phyloP scores from a whole-genome alignment of 2,113 vertebrate species.

The Xenopus tropicalis region DNA sequence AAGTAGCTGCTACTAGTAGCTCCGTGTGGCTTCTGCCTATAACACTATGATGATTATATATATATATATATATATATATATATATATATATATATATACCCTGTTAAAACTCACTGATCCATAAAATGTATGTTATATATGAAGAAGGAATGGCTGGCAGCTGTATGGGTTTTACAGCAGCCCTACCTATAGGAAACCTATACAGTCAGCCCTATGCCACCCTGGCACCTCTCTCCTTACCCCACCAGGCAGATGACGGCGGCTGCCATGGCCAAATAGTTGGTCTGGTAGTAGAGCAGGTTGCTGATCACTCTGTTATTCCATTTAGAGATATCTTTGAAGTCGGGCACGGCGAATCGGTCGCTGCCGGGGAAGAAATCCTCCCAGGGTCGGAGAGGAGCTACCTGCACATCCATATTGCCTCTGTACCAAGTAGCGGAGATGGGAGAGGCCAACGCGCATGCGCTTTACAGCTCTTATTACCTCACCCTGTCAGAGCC shows the following conservation, averaged over 20 bases:
- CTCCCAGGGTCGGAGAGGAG: constrained; percentile 79
- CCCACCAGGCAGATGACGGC: constrained; percentile 79
- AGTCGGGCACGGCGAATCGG: constrained; percentile 79
- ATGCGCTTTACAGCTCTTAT: not conserved
- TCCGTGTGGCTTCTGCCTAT: too few species aligned
- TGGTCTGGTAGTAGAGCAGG: constrained; percentile 92
- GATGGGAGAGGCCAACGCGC: constrained; percentile 21
- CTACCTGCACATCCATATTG: constrained; percentile 70
- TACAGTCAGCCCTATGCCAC: not conserved
- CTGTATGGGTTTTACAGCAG: too few species aligned
- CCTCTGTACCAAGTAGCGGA: not conserved
- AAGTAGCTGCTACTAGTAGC: too few species aligned
- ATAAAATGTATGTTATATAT: too few species aligned
- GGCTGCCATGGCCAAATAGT: constrained; percentile 78
- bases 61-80: too few species aligned
- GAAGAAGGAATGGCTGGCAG: too few species aligned
- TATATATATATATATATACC: too few species aligned
- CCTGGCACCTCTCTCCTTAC: constrained; percentile 66
- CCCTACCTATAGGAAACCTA: too few species aligned
- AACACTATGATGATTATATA: too few species aligned
- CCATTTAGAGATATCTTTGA: constrained; percentile 81
- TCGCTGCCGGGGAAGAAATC: constrained; percentile 84
- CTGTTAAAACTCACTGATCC: too few species aligned
- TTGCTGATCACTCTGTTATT: constrained; percentile 91
- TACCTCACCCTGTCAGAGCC: too few species aligned